These are phyloP conservation scores for Novumbra hubbsi DNA, from an alignment of 2,797 vertebrate genomes.

Conservation along the genomic window DNA sequence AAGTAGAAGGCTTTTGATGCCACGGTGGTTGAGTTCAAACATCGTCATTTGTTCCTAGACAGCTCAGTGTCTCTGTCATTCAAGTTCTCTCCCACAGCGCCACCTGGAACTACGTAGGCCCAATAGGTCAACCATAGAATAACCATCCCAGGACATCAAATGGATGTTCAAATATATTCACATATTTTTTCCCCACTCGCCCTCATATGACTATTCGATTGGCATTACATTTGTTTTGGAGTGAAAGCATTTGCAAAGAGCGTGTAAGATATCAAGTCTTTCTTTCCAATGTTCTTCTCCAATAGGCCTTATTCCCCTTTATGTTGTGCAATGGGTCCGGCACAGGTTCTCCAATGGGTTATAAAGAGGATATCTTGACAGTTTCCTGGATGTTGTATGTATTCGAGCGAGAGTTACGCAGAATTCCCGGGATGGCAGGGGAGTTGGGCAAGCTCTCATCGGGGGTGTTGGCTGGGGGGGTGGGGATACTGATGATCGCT, in stretches of 20 bases:
- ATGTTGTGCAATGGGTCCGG: conserved; percentile 27
- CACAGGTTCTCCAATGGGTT: conserved; percentile 59
- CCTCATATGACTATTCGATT: not conserved
- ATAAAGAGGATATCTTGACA: conserved; percentile 89
- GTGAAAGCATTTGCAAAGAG: conserved; percentile 19
- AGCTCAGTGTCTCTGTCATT: not conserved
- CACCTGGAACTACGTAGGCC: not conserved
- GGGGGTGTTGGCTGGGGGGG: conserved; percentile 85
- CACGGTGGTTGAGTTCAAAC: conserved; percentile 19
- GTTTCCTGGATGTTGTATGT: conserved; percentile 79
- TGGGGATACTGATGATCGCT: conserved; percentile 91
- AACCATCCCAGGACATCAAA: not conserved
- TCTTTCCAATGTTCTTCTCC: conserved; percentile 7
- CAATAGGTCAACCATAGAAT: not conserved
- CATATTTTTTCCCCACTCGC: not conserved
- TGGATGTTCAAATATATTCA: not conserved
- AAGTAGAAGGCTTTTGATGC: conserved; percentile 67
- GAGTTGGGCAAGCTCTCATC: conserved; percentile 84
- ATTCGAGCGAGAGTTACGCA: conserved; percentile 81
- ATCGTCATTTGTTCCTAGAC: not conserved
- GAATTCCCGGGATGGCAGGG: conserved; percentile 71
- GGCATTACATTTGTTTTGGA: conserved; percentile 3
- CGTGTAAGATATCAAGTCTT: not conserved
- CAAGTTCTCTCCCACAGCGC: not conserved
- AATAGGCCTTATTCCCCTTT: not conserved